Percentiles rank a stretch among this genome's conserved stretches.
Evolutionary conservation across 2,113 vertebrate genomes (phyloP).

Genomic region (Dinomys branickii): DNA sequence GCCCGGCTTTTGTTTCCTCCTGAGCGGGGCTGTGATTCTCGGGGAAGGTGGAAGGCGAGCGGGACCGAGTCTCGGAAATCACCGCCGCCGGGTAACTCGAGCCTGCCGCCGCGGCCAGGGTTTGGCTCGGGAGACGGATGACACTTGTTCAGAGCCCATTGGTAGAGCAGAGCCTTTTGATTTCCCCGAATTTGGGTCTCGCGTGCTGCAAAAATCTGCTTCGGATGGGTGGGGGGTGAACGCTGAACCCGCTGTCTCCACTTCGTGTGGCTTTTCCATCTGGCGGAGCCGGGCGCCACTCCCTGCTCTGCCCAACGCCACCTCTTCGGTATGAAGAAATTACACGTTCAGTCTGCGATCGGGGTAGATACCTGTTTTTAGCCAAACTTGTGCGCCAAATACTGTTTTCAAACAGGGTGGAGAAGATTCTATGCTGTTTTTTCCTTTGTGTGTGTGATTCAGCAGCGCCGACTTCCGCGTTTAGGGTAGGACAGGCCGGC

Average conservation of each 20-base stretch:
- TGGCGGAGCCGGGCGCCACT: slow-evolving; percentile 35
- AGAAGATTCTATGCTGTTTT: neutral
- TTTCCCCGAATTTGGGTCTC: neutral
- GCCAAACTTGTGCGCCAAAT: slow-evolving; percentile 49
- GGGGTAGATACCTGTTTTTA: slow-evolving; percentile 46
- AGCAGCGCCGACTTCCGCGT: slow-evolving; percentile 31
- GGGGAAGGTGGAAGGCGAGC: neutral
- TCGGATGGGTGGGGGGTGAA: neutral
- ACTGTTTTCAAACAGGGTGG: neutral
- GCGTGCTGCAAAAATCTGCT: neutral
- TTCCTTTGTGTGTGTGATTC: neutral
- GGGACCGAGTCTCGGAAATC: neutral
- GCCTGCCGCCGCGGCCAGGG: neutral
- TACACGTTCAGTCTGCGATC: slow-evolving; percentile 22
- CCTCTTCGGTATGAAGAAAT: slow-evolving; percentile 65
- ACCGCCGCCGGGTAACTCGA: neutral
- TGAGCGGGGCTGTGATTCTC: neutral
- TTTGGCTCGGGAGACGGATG: slow-evolving; percentile 16
- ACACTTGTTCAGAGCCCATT: slow-evolving; percentile 37
- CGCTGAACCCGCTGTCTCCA: neutral
- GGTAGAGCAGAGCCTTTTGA: neutral
- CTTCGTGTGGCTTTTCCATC: slow-evolving; percentile 59
- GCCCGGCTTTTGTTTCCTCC: slow-evolving; percentile 42
- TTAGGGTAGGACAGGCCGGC: neutral
- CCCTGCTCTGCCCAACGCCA: slow-evolving; percentile 34